Conservation (phyloP, 2,797 vertebrate genomes). For the Syngnathus acus region DNA sequence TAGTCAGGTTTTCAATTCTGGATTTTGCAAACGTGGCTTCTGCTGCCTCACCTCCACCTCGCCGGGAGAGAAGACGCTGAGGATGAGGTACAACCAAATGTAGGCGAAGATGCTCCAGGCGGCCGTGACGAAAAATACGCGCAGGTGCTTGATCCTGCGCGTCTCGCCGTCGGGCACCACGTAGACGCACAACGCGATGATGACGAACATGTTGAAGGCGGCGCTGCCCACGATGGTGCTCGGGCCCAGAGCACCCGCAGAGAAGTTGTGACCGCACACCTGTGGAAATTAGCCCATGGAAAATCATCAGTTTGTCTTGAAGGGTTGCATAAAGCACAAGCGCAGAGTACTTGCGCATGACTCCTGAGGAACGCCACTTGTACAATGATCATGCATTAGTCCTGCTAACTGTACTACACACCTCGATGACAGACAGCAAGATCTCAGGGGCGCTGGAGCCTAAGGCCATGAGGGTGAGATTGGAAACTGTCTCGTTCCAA, state of each 20-base stretch:
- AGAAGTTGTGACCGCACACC: constrained; percentile 76
- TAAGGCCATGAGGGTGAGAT: constrained; percentile 80
- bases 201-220: constrained; percentile 83
- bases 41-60: constrained; percentile 70
- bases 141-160: constrained; percentile 78
- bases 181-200: constrained; percentile 78
- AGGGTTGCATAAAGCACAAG: background rate
- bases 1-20: background rate
- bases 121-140: constrained; percentile 79
- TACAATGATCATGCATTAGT: constrained; percentile 10
- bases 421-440: constrained; percentile 79
- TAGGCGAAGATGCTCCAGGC: constrained; percentile 82
- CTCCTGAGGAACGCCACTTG: background rate
- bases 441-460: constrained; percentile 81
- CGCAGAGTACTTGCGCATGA: background rate
- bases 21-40: constrained; percentile 11
- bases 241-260: constrained; percentile 73
- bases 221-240: constrained; percentile 82
- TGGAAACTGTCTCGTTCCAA: constrained; percentile 83
- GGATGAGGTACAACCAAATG: constrained; percentile 80
- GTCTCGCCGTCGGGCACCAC: constrained; percentile 78
- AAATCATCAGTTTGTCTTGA: background rate
- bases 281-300: constrained; percentile 9
- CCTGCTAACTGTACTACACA: background rate
- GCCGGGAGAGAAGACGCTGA: constrained; percentile 72